Percentiles rank a stretch among this genome's conserved stretches.
Evolutionary conservation across 2,113 vertebrate genomes (phyloP).

Genomic region (Anser cygnoides): DNA sequence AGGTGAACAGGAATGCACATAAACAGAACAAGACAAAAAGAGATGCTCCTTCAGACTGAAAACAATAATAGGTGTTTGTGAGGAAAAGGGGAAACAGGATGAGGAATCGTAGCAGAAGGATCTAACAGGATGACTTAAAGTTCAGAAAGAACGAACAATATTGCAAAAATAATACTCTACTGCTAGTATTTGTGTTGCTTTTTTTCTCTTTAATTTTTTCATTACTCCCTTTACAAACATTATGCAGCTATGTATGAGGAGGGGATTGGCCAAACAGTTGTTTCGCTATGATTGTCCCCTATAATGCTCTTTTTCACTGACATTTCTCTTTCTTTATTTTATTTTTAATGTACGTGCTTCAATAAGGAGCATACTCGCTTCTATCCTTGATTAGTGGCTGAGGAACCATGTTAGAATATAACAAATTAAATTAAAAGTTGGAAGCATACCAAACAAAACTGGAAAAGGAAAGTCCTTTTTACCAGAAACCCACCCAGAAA

Average conservation of each 20-base stretch:
- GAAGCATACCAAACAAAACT: background rate
- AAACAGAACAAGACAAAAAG: background rate
- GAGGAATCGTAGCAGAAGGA: slow-evolving; percentile 4
- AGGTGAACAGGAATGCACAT: background rate
- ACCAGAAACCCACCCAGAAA: background rate
- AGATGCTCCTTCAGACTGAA: background rate
- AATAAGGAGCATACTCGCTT: background rate
- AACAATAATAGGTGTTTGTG: background rate
- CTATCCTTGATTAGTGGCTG: background rate
- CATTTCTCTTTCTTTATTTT: background rate
- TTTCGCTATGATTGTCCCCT: background rate
- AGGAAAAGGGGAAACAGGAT: background rate
- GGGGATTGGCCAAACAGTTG: background rate
- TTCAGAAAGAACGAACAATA: background rate
- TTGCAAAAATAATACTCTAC: background rate
- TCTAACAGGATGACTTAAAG: background rate
- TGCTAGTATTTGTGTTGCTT: background rate
- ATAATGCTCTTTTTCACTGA: background rate
- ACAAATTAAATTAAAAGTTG: background rate
- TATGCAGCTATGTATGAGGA: background rate
- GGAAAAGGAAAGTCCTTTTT: background rate
- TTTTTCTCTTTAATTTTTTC: background rate
- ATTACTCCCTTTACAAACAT: background rate
- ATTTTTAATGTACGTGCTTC: background rate
- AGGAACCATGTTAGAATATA: background rate